phyloP scores from a whole-genome alignment of 2,797 vertebrate genomes.

The Schizothorax lantsangensis region DNA sequence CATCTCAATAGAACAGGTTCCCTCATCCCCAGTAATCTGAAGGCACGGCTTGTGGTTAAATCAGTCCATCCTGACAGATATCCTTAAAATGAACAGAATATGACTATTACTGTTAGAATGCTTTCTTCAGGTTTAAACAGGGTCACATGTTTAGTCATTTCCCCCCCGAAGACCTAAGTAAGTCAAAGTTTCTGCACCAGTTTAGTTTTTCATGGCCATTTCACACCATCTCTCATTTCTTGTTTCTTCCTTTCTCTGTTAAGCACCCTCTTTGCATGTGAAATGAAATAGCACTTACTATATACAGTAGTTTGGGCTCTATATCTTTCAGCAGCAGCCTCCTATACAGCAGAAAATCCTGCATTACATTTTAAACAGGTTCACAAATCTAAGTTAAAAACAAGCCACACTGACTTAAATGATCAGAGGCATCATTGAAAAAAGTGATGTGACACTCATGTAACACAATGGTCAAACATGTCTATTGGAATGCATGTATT shows the following conservation, averaged over 20 bases:
- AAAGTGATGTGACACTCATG: neutral
- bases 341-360: neutral
- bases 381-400: neutral
- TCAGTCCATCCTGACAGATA: neutral
- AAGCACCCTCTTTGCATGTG: neutral
- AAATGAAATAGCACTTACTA: neutral
- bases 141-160: neutral
- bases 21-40: neutral
- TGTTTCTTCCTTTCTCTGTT: neutral
- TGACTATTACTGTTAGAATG: neutral
- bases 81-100: neutral
- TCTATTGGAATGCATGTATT: neutral
- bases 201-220: neutral
- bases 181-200: neutral
- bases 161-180: neutral
- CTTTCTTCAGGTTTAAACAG: neutral
- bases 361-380: neutral
- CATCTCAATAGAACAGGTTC: neutral
- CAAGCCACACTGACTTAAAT: neutral
- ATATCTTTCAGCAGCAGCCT: neutral
- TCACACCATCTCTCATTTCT: neutral
- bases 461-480: too few relatives aligned
- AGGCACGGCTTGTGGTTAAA: neutral
- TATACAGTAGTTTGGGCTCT: neutral
- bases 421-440: neutral